These are phyloP conservation scores for Cryptus armator DNA, from an alignment of 2,888 invertebrate genomes.

Conservation along the genomic window DNA sequence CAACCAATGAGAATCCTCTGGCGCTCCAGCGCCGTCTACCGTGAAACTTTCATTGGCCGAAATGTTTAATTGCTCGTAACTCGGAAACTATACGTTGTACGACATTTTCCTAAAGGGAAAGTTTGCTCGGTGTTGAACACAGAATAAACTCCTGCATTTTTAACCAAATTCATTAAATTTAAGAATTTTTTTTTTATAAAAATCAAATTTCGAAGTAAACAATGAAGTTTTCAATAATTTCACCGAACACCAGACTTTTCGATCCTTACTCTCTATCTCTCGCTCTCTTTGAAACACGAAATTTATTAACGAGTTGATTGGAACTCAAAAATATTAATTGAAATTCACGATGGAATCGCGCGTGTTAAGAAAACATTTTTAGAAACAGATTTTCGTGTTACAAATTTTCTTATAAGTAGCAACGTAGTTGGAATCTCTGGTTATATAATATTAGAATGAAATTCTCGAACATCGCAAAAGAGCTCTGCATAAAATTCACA, in stretches of 20 bases:
- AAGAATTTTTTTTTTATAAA: neutral
- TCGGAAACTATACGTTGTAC: neutral
- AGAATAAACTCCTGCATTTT: neutral
- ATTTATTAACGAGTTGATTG: conserved; percentile 27
- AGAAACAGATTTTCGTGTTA: conserved; percentile 59
- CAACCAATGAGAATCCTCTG: neutral
- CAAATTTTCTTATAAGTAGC: conserved; percentile 59
- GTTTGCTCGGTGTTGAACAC: neutral
- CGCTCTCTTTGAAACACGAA: conserved; percentile 67
- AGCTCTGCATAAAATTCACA: conserved; percentile 28
- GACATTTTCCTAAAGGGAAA: neutral
- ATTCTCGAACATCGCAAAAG: conserved; percentile 31
- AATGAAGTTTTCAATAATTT: conserved; percentile 5
- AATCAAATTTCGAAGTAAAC: neutral
- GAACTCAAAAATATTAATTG: neutral
- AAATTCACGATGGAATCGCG: neutral
- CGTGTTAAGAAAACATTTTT: neutral
- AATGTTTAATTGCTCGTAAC: neutral
- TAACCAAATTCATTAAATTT: neutral
- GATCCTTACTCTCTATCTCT: conserved; percentile 14
- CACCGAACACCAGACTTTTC: conserved; percentile 36
- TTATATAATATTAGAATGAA: conserved; percentile 58
- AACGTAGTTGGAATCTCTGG: conserved; percentile 64
- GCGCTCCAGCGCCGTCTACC: neutral
- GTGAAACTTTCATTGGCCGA: neutral